phyloP scores from a whole-genome alignment of 2,797 vertebrate species.

The Falco peregrinus region DNA sequence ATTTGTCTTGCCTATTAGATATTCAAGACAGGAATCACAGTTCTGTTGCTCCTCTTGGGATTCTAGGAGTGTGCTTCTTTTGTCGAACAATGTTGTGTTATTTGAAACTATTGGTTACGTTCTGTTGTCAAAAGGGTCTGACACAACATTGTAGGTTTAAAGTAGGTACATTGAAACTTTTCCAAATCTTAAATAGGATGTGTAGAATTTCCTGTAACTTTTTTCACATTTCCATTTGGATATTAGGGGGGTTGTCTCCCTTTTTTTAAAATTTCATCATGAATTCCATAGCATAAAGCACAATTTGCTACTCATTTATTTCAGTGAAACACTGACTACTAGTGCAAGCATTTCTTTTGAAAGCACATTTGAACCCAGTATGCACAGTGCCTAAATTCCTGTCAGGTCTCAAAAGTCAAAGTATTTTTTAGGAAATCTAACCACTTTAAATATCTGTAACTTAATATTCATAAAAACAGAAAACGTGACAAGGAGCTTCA shows the following conservation, averaged over 20 bases:
- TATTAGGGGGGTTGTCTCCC: neutral
- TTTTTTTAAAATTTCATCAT: neutral
- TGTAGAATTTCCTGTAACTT: neutral
- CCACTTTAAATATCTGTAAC: neutral
- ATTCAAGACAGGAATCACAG: neutral
- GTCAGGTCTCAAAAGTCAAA: neutral
- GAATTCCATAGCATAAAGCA: neutral
- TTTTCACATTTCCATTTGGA: neutral
- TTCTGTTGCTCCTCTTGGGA: neutral
- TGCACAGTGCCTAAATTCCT: neutral
- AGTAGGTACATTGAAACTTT: neutral
- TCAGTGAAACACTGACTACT: neutral
- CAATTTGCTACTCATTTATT: neutral
- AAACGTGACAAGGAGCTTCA: neutral
- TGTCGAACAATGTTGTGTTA: neutral
- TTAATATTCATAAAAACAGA: neutral
- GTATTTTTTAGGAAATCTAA: neutral
- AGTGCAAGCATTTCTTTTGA: neutral
- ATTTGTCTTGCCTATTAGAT: neutral
- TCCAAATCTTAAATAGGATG: neutral
- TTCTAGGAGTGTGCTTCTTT: neutral
- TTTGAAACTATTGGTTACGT: neutral
- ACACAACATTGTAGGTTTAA: neutral
- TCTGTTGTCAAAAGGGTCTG: neutral
- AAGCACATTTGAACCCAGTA: neutral